These are phyloP conservation scores for Saxidomus purpurata DNA, from an alignment of 1,140 invertebrate genomes.

Conservation along the genomic window DNA sequence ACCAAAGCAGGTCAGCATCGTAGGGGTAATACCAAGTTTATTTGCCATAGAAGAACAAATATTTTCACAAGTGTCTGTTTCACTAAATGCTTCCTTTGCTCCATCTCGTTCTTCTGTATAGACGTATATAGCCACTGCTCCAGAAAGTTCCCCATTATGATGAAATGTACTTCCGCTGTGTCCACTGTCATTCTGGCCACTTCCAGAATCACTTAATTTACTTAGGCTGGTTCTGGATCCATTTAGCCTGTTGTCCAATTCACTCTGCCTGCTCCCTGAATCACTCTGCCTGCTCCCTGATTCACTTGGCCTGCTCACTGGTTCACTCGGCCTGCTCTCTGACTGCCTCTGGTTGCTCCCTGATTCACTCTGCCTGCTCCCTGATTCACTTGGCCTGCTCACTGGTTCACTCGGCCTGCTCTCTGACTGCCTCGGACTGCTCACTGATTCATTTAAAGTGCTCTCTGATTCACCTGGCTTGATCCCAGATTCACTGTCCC, in stretches of 20 bases:
- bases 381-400: no score
- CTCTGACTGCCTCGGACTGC: no score
- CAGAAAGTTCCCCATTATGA: background rate
- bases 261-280: background rate
- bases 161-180: no score
- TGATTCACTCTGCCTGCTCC: no score
- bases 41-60: conserved; percentile 2
- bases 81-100: background rate
- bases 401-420: no score
- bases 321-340: no score
- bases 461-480: background rate
- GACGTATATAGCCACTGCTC: background rate
- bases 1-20: conserved; percentile 13
- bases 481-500: background rate
- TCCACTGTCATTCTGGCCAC: background rate
- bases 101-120: background rate
- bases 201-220: background rate
- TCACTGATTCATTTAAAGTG: background rate
- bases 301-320: no score
- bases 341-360: no score
- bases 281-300: background rate
- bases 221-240: background rate
- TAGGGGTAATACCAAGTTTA: background rate
- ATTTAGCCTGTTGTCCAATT: background rate
- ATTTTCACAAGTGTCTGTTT: background rate